A percentile compares a stretch with the other conserved stretches of the same genome.
These are phyloP conservation scores for Agrochola litura DNA, from an alignment of 2,888 invertebrate species.

Conservation along the genomic window DNA sequence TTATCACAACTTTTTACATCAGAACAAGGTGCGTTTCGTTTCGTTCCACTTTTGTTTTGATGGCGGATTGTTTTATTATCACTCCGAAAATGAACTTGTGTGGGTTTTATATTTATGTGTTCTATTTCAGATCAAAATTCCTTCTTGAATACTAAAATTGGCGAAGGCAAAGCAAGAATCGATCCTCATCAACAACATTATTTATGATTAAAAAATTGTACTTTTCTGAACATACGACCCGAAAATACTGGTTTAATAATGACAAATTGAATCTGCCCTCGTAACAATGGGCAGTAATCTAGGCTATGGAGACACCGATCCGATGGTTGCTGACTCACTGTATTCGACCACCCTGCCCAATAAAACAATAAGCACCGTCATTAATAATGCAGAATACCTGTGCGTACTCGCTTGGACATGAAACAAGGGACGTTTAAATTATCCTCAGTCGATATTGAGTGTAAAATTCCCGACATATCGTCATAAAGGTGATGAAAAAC, in stretches of 20 bases:
- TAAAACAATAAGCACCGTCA: constrained; percentile 60
- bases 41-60: constrained; percentile 4
- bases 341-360: constrained; percentile 47
- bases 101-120: not conserved
- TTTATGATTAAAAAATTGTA: not conserved
- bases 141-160: not conserved
- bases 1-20: not conserved
- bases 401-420: constrained; percentile 47
- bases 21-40: not conserved
- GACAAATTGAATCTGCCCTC: constrained; percentile 42
- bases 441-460: not conserved
- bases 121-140: constrained; percentile 11
- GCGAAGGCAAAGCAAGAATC: not conserved
- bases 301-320: constrained; percentile 56
- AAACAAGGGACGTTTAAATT: constrained; percentile 33
- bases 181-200: not conserved
- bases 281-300: constrained; percentile 61
- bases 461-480: constrained; percentile 6
- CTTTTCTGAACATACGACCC: constrained; percentile 15
- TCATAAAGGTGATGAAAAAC: constrained; percentile 2
- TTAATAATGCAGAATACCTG: constrained; percentile 59
- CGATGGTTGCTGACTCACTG: constrained; percentile 58
- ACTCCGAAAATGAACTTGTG: not conserved
- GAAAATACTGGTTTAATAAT: constrained; percentile 21
- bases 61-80: not conserved